Conservation (phyloP, 1,140 invertebrate genomes). For the Drosophila nigromelanica region DNA sequence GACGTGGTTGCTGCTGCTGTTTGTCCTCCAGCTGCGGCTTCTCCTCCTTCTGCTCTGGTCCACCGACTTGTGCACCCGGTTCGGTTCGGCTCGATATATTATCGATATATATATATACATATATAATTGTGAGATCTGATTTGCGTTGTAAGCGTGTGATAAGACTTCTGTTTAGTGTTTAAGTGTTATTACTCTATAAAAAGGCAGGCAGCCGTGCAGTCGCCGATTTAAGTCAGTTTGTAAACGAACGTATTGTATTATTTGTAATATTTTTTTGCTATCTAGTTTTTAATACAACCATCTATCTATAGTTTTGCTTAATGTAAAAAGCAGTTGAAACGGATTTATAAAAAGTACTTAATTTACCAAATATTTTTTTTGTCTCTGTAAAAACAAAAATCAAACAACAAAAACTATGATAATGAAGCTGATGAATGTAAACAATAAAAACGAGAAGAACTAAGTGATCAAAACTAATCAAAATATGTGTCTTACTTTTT, state of each 20-base stretch:
- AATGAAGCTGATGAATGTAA: constrained; percentile 74
- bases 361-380: constrained; percentile 78
- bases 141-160: constrained; percentile 72
- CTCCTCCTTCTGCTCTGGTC: constrained; percentile 78
- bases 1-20: constrained; percentile 77
- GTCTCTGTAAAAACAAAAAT: constrained; percentile 66
- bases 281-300: constrained; percentile 63
- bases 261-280: constrained; percentile 72
- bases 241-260: constrained; percentile 79
- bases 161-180: constrained; percentile 75
- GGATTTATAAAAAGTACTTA: constrained; percentile 83
- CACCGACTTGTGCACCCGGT: constrained; percentile 73
- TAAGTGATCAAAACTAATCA: constrained; percentile 74
- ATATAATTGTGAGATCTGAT: constrained; percentile 30
- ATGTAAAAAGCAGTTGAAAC: constrained; percentile 67
- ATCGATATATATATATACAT: too few relatives aligned
- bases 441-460: constrained; percentile 49
- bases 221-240: constrained; percentile 78
- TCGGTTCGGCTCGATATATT: constrained; percentile 47
- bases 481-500: background rate
- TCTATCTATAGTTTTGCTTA: constrained; percentile 60
- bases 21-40: constrained; percentile 78
- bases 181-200: constrained; percentile 57
- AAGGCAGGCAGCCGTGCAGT: constrained; percentile 30
- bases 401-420: constrained; percentile 45